Base-by-base conservation (phyloP, 64 coral and sea anemone species). In the Platygyra sinensis region DNA sequence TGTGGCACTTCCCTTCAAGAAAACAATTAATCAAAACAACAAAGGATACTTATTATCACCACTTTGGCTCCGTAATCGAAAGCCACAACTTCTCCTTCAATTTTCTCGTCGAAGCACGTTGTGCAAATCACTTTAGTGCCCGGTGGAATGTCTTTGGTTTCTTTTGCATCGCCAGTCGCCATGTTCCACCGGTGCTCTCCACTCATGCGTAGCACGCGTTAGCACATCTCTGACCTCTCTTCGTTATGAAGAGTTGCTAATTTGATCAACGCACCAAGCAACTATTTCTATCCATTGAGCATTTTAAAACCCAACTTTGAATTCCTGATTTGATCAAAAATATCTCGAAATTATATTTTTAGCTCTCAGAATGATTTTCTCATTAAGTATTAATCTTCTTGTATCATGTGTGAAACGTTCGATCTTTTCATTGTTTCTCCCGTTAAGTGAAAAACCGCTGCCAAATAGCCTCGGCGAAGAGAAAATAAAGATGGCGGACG, bases 11-110 rank as follows among this genome's bases (percentile, higher is more conserved):
- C 13, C 2, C 22, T 31, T 7, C 14, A 22, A 24, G n/a, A 85
- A 85, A 49, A 65, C 62, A 69, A 52, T 19, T 50, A 0, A 85
- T 72, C 49, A 22, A 82, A 15, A 51, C 16, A 5, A 86, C 25
- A 98, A 99, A 99, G 97, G 97, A 99, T 99, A 99, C 97, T 99
- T 72, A 99, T 88, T 30, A 95, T 86, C 80, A 99, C 60, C 72
- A 99, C 75, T 52, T 99, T 99, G 72, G 86, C 75, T 49, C 75
- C 86, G 80, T 96, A 93, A 62, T 99, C 97, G 67, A 91, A 96
- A 74, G 97, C 97, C 67, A 99, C 72, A 22, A 99, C 97, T 94
- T 99, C 97, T 86, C 97, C 97, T 87, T 96, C 94, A 65, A 96
- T 84, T 83, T 91, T 99, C 62, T 99, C 97, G 31, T 93, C 94